phyloP scores from a whole-genome alignment of 2,888 invertebrate genomes.

The Hetaerina titia region DNA sequence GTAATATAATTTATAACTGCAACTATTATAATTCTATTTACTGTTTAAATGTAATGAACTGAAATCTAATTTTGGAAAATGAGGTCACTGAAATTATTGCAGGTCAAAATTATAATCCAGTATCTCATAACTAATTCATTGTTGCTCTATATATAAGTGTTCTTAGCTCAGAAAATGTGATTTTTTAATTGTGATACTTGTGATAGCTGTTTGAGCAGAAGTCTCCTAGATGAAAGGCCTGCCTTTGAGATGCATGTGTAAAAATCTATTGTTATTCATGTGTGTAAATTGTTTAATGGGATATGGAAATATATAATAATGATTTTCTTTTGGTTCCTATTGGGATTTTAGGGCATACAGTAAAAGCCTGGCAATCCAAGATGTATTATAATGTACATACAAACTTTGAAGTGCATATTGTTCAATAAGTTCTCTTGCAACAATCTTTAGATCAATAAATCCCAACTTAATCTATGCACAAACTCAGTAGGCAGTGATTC shows the following conservation, averaged over 20 bases:
- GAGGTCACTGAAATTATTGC: background rate
- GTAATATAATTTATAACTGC: constrained; percentile 23
- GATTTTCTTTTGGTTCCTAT: background rate
- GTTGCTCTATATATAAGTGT: constrained; percentile 64
- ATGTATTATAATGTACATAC: background rate
- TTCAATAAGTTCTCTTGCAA: background rate
- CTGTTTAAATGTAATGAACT: background rate
- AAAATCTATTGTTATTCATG: constrained; percentile 8
- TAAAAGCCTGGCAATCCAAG: background rate
- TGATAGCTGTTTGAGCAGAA: constrained; percentile 34
- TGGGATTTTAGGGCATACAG: background rate
- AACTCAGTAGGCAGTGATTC: background rate
- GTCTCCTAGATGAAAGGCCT: constrained; percentile 15
- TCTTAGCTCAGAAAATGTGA: constrained; percentile 67
- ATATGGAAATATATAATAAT: background rate
- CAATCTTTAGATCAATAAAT: background rate
- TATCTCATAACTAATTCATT: constrained; percentile 37
- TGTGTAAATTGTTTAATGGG: constrained; percentile 41
- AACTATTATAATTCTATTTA: background rate
- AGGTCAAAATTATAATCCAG: constrained; percentile 28
- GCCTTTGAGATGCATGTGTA: background rate
- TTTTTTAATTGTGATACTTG: constrained; percentile 61
- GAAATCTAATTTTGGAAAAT: background rate
- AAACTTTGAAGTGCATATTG: background rate
- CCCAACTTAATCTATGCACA: background rate